Evolutionary conservation across 2,113 vertebrate species (phyloP), one percentile per base, ranked within the genome.

Genomic region (Talpa occidentalis): DNA sequence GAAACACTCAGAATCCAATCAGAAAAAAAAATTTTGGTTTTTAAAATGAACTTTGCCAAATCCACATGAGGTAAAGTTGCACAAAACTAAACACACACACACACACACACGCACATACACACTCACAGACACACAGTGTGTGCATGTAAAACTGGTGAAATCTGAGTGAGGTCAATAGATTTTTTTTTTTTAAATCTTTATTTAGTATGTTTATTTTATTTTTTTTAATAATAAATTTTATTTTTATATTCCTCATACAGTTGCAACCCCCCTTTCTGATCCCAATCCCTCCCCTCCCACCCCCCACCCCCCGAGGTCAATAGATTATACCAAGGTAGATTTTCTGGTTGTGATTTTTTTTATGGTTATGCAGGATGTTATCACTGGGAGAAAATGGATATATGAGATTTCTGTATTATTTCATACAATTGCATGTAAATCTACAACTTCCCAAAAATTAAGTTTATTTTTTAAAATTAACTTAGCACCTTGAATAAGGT

Each of bases 11-110:
- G 64, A 83, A 47, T 73, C 59, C 30, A 94, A 91, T 9, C 81
- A 70, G 19, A 10, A 32, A 64, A 54, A 91, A 73, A 86, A 78
- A 52, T 4, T 10, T 87, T 66, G 16, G 30, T 64, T 83, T 93
- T 88, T 62, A 88, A 88, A 88, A 76, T 81, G 35, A 79, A 87
- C 52, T 87, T 72, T 35, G 32, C 56, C 59, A 77, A 86, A 56
- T 62, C 22, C n/a, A 59, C 10, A 56, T 28, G 32, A 67, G 37
- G 67, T 77, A 60, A 77, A 52, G 83, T 3, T 44, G 14, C 42
- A 80, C 40, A 74, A 81, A 85, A 73, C n/a, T 64, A 86, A 81
- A 76, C 17, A 49, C 40, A 67, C 35, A 74, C 40, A 64, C 30
- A 59, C n/a, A n/a, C n/a, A n/a, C n/a, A n/a, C n/a, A n/a, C n/a